Evolutionary conservation across 2,888 invertebrate genomes (phyloP), one percentile per base, ranked within the genome.

Genomic region (Chesias legatella): DNA sequence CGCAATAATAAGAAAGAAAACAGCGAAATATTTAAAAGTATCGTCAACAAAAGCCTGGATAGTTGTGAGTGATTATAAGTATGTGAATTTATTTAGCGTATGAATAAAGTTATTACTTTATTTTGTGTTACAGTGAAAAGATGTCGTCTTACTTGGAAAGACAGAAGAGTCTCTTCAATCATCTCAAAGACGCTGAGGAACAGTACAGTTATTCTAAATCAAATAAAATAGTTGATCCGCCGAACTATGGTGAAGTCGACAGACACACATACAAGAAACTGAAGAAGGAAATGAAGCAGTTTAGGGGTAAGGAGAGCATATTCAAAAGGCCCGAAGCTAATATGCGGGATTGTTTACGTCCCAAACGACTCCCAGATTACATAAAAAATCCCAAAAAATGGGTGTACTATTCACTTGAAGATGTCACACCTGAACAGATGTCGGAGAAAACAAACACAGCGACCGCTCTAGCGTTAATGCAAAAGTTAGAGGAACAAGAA

Each of bases 351-450:
- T 91, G 91, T 56, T 73, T 91, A 22, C 89, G 89, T 31, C 79
- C 60, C 8, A 85, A 64, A 67, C 79, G 59, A 38, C 64, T 70
- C 44, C 83, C 75, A 40, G 81, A 68, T 50, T 90, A 91, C 62
- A 89, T 92, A 61, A 90, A 90, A 51, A 92, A 95, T 78, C 96
- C 96, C 7, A 91, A 94, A 46, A 95, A 94, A 66, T 96, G 95
- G 94, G 92, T 90, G 7, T 94, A 92, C 63, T 96, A 97, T 63
- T 92, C 92, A 8, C 74, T 97, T 9, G 92, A 91, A 13, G 94
- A 96, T 89, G 95, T 95, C 1, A 89, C 90, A 5, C 89, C 88
- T 41, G 91, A 91, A 8, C 94, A 95, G 62, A 93, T 95, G 82
- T 94, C 95, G 0, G 95, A 96, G 40, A 89, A 90, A 35, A 92